Base-by-base conservation (phyloP, 2,113 vertebrate genomes). In the Talpa occidentalis region DNA sequence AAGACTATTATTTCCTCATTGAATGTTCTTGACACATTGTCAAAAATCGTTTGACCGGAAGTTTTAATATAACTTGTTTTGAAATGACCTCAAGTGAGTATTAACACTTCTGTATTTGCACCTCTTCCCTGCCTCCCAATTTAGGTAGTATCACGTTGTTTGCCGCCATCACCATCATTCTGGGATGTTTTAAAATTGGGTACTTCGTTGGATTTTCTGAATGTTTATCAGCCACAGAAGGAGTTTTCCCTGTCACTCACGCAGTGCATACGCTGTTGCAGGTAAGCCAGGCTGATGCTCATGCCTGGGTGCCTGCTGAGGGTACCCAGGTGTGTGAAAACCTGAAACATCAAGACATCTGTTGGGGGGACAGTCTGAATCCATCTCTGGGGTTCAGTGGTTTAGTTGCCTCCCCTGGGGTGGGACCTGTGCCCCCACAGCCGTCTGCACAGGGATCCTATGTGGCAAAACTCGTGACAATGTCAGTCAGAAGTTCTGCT, bases 111-210 rank as follows among this genome's bases (percentile, higher is more conserved):
- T 14, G 0, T 1, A 6, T 59, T 1, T 67, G 32, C 73, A 44
- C 42, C 14, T 74, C 62, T 26, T 0, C 17, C 0, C 35, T 0
- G 21, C 4, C 15, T 24, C 21, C 10, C 66, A 70, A 54, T 93
- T 7, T 80, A 99, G 99, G 99, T 92, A 99, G 99, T 10, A 98
- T 99, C 97, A 99, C 99, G 0, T 93, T 99, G 76, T 99, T 99
- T 69, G 99, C 99, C 0, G 95, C 99, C 86, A 99, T 99, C 62
- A 99, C 99, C 64, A 94, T 99, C 96, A 98, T 99, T 90, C 99
- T 99, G 98, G 99, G 99, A 86, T 98, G 99, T 91, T 99, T 99
- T 94, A 99, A 99, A 98, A 98, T 99, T 47, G 99, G 99, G 49
- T 99, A 99, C 97, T 99, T 99, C 91, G 95, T 99, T 88, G 99